Percentiles rank a stretch among this genome's conserved stretches.
Conservation (phyloP, 2,797 vertebrate species). For the Cebuella pygmaea region DNA sequence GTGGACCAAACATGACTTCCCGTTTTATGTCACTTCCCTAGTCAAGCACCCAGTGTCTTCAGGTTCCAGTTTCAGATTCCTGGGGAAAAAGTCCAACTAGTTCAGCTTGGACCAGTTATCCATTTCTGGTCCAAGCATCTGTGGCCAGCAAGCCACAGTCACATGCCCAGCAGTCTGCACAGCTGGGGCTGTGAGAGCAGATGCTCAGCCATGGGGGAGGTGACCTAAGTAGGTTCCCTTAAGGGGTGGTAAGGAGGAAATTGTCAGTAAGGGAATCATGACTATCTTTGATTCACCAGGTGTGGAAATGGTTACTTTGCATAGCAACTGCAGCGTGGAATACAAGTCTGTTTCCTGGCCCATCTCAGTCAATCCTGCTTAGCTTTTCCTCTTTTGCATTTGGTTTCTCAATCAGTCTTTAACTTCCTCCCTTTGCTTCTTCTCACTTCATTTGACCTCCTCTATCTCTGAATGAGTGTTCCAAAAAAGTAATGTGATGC, state of each 20-base stretch:
- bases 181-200: neutral
- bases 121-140: neutral
- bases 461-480: neutral
- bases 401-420: neutral
- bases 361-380: neutral
- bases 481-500: neutral
- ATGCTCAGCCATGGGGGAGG: neutral
- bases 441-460: neutral
- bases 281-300: neutral
- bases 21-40: neutral
- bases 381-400: neutral
- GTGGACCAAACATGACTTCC: neutral
- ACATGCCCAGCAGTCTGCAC: neutral
- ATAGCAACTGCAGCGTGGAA: neutral
- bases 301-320: neutral
- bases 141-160: neutral
- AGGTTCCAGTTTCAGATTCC: constrained; percentile 21
- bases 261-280: neutral
- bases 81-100: neutral
- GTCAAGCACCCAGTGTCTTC: neutral
- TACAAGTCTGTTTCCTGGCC: neutral
- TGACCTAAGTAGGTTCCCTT: neutral
- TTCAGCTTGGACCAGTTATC: neutral
- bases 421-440: neutral
- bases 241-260: neutral